Evolutionary conservation across 1,140 invertebrate genomes (phyloP), one percentile per base, ranked within the genome.

Genomic region (Aphaenogaster ashmeadi): DNA sequence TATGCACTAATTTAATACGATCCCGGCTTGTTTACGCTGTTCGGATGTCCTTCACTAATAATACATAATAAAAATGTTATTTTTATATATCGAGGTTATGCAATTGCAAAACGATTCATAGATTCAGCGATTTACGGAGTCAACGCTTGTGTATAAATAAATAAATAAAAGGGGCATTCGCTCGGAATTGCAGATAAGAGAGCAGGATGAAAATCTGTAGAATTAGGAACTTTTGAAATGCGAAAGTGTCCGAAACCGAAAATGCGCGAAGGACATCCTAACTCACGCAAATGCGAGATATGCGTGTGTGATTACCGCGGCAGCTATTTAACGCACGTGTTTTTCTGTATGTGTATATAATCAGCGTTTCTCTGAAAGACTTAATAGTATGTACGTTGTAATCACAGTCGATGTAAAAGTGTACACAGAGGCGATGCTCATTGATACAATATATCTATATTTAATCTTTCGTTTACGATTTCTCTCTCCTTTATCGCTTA

Each of bases 341-440:
- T 9, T 79, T 18, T 79, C 15, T 15, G 50, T 84, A 54, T 67
- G 18, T 72, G 38, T 77, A 64, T 74, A 50, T 84, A 86, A 86
- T 90, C 58, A 71, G 62, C 66, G 21, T 81, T 88, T 52, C 47
- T 87, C 85, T 89, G 87, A 90, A 92, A 92, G 87, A 88, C 91
- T 91, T 92, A 93, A 89, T 71, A 92, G 87, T 91, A 92, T 92
- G 90, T 92, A 83, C 89, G 69, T 92, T 92, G 88, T 92, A 92
- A 93, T 93, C 93, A 93, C 93, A 93, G 93, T 93, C 93, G 91
- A 93, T 92, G 91, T 89, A 92, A 90, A 81, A 66, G 69, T 89
- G 88, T 87, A 91, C 87, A 85, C 85, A 87, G 74, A 88, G 87
- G 50, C 86, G 87, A 83, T 56, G 50, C 60, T 79, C 79, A 66